Evolutionary conservation across 2,888 invertebrate species (phyloP).

Genomic region (Alloscopus bannaensis): DNA sequence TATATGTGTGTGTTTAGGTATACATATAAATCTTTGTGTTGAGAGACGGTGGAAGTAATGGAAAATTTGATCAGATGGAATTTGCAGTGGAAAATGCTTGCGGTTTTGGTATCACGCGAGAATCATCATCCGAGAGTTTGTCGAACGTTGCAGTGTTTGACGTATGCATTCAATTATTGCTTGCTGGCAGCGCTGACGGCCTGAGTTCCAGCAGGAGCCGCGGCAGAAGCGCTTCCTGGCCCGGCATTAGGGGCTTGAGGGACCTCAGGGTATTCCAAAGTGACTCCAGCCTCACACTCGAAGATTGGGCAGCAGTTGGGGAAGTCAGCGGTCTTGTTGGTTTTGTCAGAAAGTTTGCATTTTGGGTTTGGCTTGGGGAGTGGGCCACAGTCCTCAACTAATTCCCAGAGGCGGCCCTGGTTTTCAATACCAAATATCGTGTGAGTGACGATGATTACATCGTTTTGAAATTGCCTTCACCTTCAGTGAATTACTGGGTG

Average conservation of each 20-base stretch:
- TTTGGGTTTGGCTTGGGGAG: conserved; percentile 90
- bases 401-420: conserved; percentile 83
- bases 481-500: neutral
- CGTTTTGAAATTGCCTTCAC: neutral
- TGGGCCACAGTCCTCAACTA: conserved; percentile 92
- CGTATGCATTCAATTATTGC: conserved; percentile 42
- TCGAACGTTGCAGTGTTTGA: conserved; percentile 32
- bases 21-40: too few relatives aligned
- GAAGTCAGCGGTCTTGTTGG: conserved; percentile 92
- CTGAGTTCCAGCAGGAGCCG: conserved; percentile 68
- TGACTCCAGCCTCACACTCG: conserved; percentile 89
- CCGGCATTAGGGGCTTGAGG: conserved; percentile 75
- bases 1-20: too few relatives aligned
- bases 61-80: conserved; percentile 1
- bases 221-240: conserved; percentile 64
- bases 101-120: conserved; percentile 48
- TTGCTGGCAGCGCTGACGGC: conserved; percentile 66
- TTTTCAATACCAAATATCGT: neutral
- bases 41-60: conserved; percentile 37
- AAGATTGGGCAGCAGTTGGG: conserved; percentile 90
- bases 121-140: conserved; percentile 29
- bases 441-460: neutral
- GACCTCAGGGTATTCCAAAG: conserved; percentile 90
- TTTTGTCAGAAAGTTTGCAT: conserved; percentile 90
- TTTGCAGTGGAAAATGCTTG: conserved; percentile 9